These are phyloP conservation scores for Zaprionus nigranus DNA, from an alignment of 1,140 invertebrate species.

Conservation along the genomic window DNA sequence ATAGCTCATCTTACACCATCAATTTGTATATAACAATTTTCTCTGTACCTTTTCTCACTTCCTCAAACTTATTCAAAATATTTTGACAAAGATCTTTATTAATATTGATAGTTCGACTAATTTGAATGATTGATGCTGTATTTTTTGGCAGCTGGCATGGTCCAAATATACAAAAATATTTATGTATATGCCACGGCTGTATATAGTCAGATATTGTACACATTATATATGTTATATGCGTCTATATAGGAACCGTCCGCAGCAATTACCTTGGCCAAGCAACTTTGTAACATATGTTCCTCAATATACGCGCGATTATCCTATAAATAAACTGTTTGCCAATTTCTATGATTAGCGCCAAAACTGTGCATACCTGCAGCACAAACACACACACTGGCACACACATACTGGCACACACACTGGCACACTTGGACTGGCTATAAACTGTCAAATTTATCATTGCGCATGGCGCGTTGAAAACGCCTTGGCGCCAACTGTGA, in stretches of 20 bases:
- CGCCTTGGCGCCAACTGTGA: slow-evolving; percentile 83
- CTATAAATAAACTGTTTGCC: slow-evolving; percentile 71
- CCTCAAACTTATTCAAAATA: neutral
- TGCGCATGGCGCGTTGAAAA: slow-evolving; percentile 47
- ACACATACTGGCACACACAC: neutral
- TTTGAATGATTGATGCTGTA: slow-evolving; percentile 10
- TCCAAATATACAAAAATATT: neutral
- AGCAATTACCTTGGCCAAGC: slow-evolving; percentile 39
- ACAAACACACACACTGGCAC: slow-evolving; percentile 15
- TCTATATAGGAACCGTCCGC: slow-evolving; percentile 23
- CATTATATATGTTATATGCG: neutral
- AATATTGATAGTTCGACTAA: slow-evolving; percentile 10
- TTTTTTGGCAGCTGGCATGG: slow-evolving; percentile 14
- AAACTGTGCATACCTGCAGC: slow-evolving; percentile 14
- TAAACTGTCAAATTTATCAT: slow-evolving; percentile 81
- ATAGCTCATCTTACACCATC: too few species aligned
- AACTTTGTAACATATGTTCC: slow-evolving; percentile 44
- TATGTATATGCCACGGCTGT: neutral
- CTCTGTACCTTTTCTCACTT: too few species aligned
- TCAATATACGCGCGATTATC: slow-evolving; percentile 41
- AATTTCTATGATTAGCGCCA: slow-evolving; percentile 67
- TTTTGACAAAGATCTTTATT: neutral
- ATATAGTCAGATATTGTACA: neutral
- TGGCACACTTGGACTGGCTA: slow-evolving; percentile 42
- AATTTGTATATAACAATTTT: too few species aligned